Percentiles rank a stretch among this genome's conserved stretches.
Evolutionary conservation across 2,797 vertebrate genomes (phyloP).

Genomic region (Pangasius macronema): DNA sequence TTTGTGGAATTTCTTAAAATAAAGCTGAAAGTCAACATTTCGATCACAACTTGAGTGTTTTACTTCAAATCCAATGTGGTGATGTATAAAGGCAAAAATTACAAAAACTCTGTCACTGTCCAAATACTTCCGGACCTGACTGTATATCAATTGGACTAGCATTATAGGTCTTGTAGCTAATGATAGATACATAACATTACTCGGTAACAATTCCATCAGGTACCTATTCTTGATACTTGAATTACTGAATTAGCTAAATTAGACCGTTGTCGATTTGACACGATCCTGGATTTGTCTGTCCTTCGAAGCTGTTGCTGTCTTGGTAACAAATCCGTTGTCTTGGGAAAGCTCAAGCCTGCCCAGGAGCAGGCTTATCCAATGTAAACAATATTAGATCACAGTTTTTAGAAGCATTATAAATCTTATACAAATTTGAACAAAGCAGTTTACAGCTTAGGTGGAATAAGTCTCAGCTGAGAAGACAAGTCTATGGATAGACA

Average conservation of each 20-base stretch:
- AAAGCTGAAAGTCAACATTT: too few relatives aligned
- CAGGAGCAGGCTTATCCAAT: background rate
- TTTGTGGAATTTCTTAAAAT: too few relatives aligned
- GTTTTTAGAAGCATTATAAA: background rate
- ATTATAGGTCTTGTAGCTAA: background rate
- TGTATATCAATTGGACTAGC: background rate
- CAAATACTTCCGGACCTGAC: too few relatives aligned
- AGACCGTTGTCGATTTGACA: background rate
- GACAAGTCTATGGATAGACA: background rate
- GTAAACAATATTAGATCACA: background rate
- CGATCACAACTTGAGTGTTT: too few relatives aligned
- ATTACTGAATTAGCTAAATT: background rate
- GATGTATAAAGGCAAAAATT: too few relatives aligned
- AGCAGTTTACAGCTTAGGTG: background rate
- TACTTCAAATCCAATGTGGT: too few relatives aligned
- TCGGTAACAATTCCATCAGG: background rate
- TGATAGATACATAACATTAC: background rate
- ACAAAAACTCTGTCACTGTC: too few relatives aligned
- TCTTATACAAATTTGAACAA: background rate
- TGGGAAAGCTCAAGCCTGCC: background rate
- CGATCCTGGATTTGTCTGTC: background rate
- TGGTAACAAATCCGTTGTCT: background rate
- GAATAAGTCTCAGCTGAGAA: background rate
- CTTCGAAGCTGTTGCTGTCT: background rate
- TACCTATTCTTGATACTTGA: background rate